A percentile compares a stretch with the other conserved stretches of the same genome.
Conservation (phyloP, 2,888 invertebrate species). For the Ischnus inquisitorius region DNA sequence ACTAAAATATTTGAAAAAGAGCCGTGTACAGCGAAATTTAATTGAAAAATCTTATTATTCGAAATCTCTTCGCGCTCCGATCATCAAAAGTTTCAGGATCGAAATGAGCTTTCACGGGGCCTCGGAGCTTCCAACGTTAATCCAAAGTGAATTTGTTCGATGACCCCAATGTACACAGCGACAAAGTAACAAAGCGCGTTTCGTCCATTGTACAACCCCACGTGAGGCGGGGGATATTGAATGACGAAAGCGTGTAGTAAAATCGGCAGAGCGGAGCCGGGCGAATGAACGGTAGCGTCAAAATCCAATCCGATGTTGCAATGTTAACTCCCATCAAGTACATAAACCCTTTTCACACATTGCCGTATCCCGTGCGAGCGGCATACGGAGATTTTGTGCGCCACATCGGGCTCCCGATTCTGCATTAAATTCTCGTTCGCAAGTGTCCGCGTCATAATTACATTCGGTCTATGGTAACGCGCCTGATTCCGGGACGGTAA, state of each 20-base stretch:
- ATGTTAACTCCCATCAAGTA: conserved; percentile 26
- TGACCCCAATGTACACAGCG: background rate
- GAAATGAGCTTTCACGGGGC: background rate
- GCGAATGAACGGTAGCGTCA: conserved; percentile 35
- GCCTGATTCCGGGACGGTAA: conserved; percentile 29
- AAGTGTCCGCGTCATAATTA: conserved; percentile 63
- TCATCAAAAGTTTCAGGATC: background rate
- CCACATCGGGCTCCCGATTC: background rate
- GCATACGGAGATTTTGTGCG: background rate
- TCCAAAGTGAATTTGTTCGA: conserved; percentile 4
- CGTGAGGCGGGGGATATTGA: background rate
- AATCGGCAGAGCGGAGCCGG: conserved; percentile 14
- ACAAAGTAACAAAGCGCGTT: conserved; percentile 22
- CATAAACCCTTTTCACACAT: conserved; percentile 28
- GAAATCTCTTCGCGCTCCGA: background rate
- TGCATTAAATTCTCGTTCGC: conserved; percentile 64
- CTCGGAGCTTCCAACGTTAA: background rate
- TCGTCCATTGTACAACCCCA: background rate
- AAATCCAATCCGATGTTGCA: conserved; percentile 43
- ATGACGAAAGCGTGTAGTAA: conserved; percentile 26
- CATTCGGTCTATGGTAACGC: conserved; percentile 45
- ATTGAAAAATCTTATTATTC: too few species aligned
- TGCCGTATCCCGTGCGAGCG: background rate
- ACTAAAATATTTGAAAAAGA: too few species aligned
- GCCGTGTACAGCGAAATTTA: too few species aligned